phyloP scores from a whole-genome alignment of 2,888 invertebrate species.

The Diaperis boleti region DNA sequence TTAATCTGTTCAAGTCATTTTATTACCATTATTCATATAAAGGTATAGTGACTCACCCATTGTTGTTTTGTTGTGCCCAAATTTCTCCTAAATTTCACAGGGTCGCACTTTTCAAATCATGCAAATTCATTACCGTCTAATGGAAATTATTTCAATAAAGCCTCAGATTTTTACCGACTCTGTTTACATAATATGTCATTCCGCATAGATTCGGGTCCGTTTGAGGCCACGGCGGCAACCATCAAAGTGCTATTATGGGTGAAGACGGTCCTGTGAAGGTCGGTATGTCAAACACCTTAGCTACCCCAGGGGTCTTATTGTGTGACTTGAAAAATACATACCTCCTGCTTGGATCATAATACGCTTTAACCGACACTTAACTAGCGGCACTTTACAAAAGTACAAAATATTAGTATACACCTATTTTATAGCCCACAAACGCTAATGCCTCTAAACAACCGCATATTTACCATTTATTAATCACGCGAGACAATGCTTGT shows the following conservation, averaged over 20 bases:
- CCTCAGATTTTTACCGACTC: conserved; percentile 14
- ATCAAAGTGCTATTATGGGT: conserved; percentile 41
- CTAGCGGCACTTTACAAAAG: conserved; percentile 62
- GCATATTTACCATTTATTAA: conserved; percentile 38
- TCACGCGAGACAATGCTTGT: conserved; percentile 23
- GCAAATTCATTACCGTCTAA: conserved; percentile 17
- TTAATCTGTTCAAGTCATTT: conserved; percentile 55
- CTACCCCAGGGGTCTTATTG: conserved; percentile 63
- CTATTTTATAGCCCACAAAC: conserved; percentile 53
- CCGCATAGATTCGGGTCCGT: conserved; percentile 28
- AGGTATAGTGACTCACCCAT: conserved; percentile 55
- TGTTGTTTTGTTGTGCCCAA: conserved; percentile 54
- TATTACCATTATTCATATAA: conserved; percentile 55
- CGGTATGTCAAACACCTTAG: conserved; percentile 64
- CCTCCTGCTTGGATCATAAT: conserved; percentile 64
- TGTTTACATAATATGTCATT: conserved; percentile 44
- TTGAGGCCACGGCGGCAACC: conserved; percentile 39
- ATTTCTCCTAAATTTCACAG: conserved; percentile 52
- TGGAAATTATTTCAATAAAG: conserved; percentile 16
- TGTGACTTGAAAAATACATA: conserved; percentile 64
- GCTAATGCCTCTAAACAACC: conserved; percentile 28
- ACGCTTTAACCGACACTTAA: conserved; percentile 65
- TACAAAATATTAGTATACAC: conserved; percentile 61
- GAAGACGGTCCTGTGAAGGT: conserved; percentile 58
- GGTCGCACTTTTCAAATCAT: conserved; percentile 43